Conservation (phyloP, 2,888 invertebrate genomes). For the Polyploca ridens region DNA sequence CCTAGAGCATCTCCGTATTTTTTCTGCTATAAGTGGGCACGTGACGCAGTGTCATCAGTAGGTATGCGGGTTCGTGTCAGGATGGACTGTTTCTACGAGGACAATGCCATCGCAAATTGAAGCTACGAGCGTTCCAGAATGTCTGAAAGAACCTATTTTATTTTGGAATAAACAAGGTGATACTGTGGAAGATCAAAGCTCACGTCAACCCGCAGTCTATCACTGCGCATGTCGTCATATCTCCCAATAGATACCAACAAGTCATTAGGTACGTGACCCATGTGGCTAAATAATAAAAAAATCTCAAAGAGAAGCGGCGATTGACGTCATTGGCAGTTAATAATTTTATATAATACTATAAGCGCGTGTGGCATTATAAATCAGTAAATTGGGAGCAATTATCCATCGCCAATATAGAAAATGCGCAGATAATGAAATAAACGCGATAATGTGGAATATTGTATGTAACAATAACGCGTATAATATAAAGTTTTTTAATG, state of each 20-base stretch:
- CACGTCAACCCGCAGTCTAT: not conserved
- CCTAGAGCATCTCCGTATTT: conserved; percentile 69
- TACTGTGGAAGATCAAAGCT: not conserved
- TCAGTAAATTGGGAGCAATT: conserved; percentile 10
- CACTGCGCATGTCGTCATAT: conserved; percentile 17
- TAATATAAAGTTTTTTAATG: conserved; percentile 21
- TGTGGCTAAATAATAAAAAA: not conserved
- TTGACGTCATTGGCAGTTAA: conserved; percentile 5
- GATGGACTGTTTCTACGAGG: conserved; percentile 35
- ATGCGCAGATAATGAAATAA: conserved; percentile 18
- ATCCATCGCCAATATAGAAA: conserved; percentile 8
- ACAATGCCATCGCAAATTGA: conserved; percentile 49
- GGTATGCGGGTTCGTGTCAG: conserved; percentile 35
- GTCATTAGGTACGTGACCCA: conserved; percentile 11
- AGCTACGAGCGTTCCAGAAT: not conserved
- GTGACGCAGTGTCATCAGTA: conserved; percentile 42
- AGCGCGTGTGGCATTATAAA: not conserved
- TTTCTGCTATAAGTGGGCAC: conserved; percentile 33
- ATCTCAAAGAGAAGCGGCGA: conserved; percentile 9
- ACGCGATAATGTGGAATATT: conserved; percentile 1
- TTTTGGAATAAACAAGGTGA: not conserved
- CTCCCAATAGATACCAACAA: conserved; percentile 20
- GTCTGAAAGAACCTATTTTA: not conserved
- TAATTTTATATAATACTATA: conserved; percentile 6
- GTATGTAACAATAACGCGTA: not conserved